Base-by-base conservation (phyloP, 2,113 vertebrate genomes). In the Loxodonta africana region DNA sequence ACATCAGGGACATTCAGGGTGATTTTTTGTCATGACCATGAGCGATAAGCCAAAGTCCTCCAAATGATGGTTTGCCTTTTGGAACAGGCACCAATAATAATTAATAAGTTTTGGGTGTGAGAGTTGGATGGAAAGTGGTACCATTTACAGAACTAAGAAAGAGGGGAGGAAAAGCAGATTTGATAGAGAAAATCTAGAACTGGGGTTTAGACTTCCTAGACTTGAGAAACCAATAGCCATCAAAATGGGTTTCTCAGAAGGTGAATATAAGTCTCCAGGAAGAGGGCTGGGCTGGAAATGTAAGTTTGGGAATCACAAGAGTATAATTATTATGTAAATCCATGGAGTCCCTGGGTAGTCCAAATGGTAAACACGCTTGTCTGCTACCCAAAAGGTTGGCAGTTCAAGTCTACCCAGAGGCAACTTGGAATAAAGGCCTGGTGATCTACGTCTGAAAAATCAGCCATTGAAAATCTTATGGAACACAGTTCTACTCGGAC, bases 241-340 rank as follows among this genome's bases (percentile, higher is more conserved):
- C 71, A 51, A 93, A 91, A 83, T 60, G 26, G 10, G 48, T 91
- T 89, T 91, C 7, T 65, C 77, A 71, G 11, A 84, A 85, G 81
- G 11, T 82, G 1, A 62, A 48, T 46, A 21, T 33, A 83, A 48
- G 48, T 88, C 65, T 63, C 6, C 48, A 86, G 41, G 15, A 3
- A 21, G 33, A 92, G 48, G 12, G 6, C 51, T 53, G 51, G 53
- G 53, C 53, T 57, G 11, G 53, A 57, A 12, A 12, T 57, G 11
- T 57, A 17, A 57, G 53, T 57, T 57, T 57, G 53, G 53, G 15
- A 57, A 11, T 17, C 53, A 57, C 15, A 57, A 11, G 53, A 57
- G 53, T 57, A 12, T 57, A 57, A 11, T 10, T 57, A 57, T 17
- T 57, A 12, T 57, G 6, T 57, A 57, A 57, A 11, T 57, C 15